Conservation (phyloP, 2,888 invertebrate species). For the Oscheius sp. region DNA sequence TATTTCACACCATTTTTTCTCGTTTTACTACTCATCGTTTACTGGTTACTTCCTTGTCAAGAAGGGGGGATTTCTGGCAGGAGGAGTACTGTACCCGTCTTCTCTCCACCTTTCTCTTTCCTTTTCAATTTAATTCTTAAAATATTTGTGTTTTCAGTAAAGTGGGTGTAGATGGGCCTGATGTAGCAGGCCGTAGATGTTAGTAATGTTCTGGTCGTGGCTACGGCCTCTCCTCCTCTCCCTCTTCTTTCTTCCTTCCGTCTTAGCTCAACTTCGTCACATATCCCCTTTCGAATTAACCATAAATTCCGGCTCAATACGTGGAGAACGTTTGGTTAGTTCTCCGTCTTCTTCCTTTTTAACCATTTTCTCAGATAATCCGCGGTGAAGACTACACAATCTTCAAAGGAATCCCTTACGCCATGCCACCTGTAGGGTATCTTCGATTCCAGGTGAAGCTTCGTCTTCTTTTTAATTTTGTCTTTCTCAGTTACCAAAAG, state of each 20-base stretch:
- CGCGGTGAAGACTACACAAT: conserved; percentile 69
- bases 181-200: conserved; percentile 34
- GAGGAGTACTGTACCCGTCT: not conserved
- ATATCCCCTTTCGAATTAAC: conserved; percentile 68
- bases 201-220: conserved; percentile 32
- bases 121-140: not conserved
- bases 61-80: not conserved
- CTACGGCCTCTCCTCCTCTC: conserved; percentile 23
- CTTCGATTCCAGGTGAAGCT: conserved; percentile 68
- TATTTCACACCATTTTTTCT: too few species aligned
- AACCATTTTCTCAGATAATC: conserved; percentile 39
- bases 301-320: conserved; percentile 70
- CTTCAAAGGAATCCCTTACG: conserved; percentile 73
- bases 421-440: conserved; percentile 73
- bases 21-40: conserved; percentile 2
- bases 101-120: not conserved
- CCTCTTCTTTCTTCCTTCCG: conserved; percentile 15
- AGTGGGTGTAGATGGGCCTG: conserved; percentile 26
- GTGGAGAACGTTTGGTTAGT: conserved; percentile 70
- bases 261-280: conserved; percentile 41
- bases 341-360: not conserved
- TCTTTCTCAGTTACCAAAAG: conserved; percentile 65
- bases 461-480: not conserved
- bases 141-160: not conserved
- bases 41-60: not conserved